phyloP scores from a whole-genome alignment of 1,140 invertebrate genomes.

The Drosophila tani region DNA sequence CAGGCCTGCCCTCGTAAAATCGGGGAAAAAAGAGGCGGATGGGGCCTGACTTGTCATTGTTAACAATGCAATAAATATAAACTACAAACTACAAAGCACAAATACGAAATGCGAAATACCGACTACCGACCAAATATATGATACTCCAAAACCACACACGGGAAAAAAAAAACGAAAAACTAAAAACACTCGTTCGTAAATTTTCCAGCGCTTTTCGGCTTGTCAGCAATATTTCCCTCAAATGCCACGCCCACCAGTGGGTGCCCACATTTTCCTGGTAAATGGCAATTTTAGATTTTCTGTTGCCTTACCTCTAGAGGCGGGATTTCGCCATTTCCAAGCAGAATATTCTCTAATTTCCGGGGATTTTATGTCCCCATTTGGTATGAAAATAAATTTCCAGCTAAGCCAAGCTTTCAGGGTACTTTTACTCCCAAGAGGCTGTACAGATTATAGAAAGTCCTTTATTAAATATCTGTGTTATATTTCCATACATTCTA shows the following conservation, averaged over 20 bases:
- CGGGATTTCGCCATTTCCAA: neutral
- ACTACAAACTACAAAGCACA: constrained; percentile 40
- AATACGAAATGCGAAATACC: constrained; percentile 16
- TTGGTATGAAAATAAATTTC: constrained; percentile 6
- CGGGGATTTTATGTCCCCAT: constrained; percentile 13
- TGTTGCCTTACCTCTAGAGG: neutral
- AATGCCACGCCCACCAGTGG: constrained; percentile 24
- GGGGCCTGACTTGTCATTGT: constrained; percentile 47
- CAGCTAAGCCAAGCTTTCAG: neutral
- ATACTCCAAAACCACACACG: neutral
- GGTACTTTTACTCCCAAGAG: neutral
- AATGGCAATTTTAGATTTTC: constrained; percentile 5
- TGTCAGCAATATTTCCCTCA: constrained; percentile 39
- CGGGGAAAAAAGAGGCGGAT: neutral
- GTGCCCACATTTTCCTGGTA: constrained; percentile 12
- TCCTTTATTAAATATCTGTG: no score
- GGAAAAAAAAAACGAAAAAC: neutral
- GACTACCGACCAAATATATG: constrained; percentile 23
- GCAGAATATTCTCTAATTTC: constrained; percentile 8
- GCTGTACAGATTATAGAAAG: neutral
- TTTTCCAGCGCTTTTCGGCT: constrained; percentile 21
- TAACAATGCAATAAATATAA: constrained; percentile 58
- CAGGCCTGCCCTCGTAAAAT: neutral
- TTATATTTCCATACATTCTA: neutral
- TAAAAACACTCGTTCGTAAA: constrained; percentile 25